Percentiles rank a stretch among this genome's conserved stretches.
phyloP scores from a whole-genome alignment of 2,113 vertebrate genomes.

The Protobothrops mucrosquamatus region DNA sequence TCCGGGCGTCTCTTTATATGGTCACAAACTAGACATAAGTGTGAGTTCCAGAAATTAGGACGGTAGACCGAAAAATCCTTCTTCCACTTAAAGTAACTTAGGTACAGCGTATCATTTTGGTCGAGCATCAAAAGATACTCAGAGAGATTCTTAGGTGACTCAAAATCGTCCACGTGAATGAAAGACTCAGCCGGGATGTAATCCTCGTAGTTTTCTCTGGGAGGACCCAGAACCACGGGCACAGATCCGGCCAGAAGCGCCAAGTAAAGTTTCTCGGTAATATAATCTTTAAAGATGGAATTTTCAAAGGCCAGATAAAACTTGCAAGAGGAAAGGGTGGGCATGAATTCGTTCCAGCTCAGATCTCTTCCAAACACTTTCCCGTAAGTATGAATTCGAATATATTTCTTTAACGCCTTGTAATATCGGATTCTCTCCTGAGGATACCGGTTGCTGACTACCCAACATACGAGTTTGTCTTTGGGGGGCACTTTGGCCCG shows the following conservation, averaged over 20 bases:
- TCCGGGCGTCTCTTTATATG: conserved; percentile 90
- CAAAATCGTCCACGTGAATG: conserved; percentile 94
- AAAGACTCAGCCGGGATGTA: conserved; percentile 92
- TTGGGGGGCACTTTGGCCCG: conserved; percentile 83
- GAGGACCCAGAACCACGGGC: conserved; percentile 88
- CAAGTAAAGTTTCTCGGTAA: conserved; percentile 96
- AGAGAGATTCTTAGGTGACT: conserved; percentile 87
- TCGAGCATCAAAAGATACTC: conserved; percentile 91
- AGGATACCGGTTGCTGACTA: conserved; percentile 96
- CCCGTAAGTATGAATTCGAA: conserved; percentile 90
- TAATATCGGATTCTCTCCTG: conserved; percentile 94
- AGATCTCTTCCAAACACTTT: conserved; percentile 89
- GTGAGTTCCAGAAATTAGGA: conserved; percentile 91
- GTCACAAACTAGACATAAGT: conserved; percentile 92
- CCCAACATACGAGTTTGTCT: conserved; percentile 92
- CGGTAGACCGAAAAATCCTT: conserved; percentile 91
- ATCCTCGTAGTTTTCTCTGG: conserved; percentile 94
- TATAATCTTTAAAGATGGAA: conserved; percentile 96
- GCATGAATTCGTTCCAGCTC: conserved; percentile 87
- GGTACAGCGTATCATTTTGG: conserved; percentile 90
- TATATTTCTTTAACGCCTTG: conserved; percentile 91
- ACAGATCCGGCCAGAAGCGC: conserved; percentile 89
- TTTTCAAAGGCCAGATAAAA: conserved; percentile 98
- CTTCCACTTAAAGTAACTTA: conserved; percentile 93
- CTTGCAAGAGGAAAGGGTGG: conserved; percentile 91